These are phyloP conservation scores for Coenonympha arcania DNA, from an alignment of 2,888 invertebrate species.

Conservation along the genomic window DNA sequence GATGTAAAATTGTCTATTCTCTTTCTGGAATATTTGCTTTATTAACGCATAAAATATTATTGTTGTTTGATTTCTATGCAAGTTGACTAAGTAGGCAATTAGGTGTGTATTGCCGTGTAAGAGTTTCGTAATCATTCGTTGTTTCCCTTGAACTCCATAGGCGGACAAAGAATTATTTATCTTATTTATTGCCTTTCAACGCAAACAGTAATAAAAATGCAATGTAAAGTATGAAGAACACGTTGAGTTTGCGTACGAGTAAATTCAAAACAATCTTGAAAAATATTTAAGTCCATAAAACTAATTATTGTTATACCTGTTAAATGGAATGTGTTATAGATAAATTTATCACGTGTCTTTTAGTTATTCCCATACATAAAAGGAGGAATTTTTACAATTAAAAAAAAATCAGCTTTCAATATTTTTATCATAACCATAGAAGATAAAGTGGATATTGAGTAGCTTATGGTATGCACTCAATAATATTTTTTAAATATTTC, in stretches of 20 bases:
- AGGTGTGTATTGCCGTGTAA: not conserved
- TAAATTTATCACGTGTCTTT: no score
- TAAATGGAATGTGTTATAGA: no score
- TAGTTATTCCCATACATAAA: no score
- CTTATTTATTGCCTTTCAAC: conserved; percentile 12
- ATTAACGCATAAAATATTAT: no score
- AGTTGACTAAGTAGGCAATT: not conserved
- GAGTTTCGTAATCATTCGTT: conserved; percentile 12
- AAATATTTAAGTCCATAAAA: not conserved
- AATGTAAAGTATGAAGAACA: not conserved
- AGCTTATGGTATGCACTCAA: no score
- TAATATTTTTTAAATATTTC: not conserved
- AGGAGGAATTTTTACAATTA: no score
- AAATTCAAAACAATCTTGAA: not conserved
- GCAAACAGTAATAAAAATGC: not conserved
- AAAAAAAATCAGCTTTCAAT: no score
- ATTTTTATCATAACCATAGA: no score
- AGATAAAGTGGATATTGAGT: no score
- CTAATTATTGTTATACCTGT: no score
- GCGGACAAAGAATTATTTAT: conserved; percentile 16
- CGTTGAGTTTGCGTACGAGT: not conserved
- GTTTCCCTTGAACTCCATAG: conserved; percentile 17
- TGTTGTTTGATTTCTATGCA: not conserved
- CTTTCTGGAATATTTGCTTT: no score
- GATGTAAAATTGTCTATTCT: no score